These are phyloP conservation scores for Melanostoma mellinum DNA, from an alignment of 2,888 invertebrate genomes.

Conservation along the genomic window DNA sequence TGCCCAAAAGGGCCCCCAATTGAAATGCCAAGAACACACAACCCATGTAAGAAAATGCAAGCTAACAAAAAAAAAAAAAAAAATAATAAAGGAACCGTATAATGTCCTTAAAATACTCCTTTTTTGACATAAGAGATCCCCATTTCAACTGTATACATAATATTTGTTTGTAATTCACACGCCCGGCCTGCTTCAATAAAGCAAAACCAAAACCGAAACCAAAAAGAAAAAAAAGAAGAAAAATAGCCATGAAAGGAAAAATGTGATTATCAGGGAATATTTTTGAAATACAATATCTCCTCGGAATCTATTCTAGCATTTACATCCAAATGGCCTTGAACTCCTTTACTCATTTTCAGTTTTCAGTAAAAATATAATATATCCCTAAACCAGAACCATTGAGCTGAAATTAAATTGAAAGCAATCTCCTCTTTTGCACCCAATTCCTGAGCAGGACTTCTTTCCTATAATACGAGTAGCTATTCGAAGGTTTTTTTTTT, in stretches of 20 bases:
- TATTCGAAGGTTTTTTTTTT: constrained; percentile 5
- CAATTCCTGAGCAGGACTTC: not conserved
- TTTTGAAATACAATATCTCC: constrained; percentile 39
- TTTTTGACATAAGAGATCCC: constrained; percentile 24
- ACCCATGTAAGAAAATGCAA: constrained; percentile 52
- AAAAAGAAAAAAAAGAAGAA: not conserved
- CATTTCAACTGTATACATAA: constrained; percentile 2
- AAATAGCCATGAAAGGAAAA: constrained; percentile 12
- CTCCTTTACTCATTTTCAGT: constrained; percentile 36
- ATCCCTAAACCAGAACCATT: constrained; percentile 52
- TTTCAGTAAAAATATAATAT: constrained; percentile 7
- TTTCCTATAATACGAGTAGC: not conserved
- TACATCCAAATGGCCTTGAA: constrained; percentile 56
- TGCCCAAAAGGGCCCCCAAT: constrained; percentile 41
- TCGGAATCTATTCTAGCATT: constrained; percentile 9
- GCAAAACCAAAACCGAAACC: not conserved
- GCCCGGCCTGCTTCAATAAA: not conserved
- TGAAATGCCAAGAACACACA: constrained; percentile 47
- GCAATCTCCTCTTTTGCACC: constrained; percentile 31
- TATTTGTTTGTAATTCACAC: constrained; percentile 43
- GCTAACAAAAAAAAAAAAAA: constrained; percentile 9
- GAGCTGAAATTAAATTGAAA: constrained; percentile 51
- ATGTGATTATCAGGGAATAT: constrained; percentile 23
- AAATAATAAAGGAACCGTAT: constrained; percentile 22
- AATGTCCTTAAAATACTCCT: constrained; percentile 45